Percentiles rank a stretch among this genome's conserved stretches.
phyloP scores from a whole-genome alignment of 2,113 vertebrate species.

The Nesospiza acunhae region DNA sequence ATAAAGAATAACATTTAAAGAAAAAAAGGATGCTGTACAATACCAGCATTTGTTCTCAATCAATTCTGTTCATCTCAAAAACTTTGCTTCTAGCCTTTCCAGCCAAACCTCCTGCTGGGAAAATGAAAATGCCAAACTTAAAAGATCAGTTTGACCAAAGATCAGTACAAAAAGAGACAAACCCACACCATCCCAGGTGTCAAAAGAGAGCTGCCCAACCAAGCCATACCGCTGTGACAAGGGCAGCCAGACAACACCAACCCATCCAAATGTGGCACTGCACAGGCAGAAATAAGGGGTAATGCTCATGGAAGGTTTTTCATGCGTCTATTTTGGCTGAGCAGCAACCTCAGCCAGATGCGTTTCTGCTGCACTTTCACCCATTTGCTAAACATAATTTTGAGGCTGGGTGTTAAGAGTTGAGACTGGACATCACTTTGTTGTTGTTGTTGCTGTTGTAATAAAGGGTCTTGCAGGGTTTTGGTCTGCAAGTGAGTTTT shows the following conservation, averaged over 20 bases:
- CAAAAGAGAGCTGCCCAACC: neutral
- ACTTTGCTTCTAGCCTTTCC: neutral
- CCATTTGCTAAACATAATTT: fast-evolving
- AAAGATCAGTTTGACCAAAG: neutral
- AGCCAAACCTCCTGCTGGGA: neutral
- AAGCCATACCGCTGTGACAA: neutral
- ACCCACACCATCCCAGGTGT: neutral
- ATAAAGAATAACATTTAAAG: neutral
- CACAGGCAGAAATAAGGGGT: neutral
- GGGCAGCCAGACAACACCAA: neutral
- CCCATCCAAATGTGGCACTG: neutral
- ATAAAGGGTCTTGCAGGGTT: neutral
- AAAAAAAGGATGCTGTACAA: neutral
- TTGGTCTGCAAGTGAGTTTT: neutral
- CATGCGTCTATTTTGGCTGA: neutral
- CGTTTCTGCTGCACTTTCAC: neutral
- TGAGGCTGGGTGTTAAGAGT: neutral
- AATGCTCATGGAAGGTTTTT: fast-evolving
- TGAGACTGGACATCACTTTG: neutral
- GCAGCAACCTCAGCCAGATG: neutral
- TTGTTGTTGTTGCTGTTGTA: neutral
- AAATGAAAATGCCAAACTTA: neutral
- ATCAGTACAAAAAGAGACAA: neutral
- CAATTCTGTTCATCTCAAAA: neutral
- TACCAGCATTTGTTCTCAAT: neutral